Conservation (phyloP, 2,797 vertebrate genomes). For the Enteromius anoplus region DNA sequence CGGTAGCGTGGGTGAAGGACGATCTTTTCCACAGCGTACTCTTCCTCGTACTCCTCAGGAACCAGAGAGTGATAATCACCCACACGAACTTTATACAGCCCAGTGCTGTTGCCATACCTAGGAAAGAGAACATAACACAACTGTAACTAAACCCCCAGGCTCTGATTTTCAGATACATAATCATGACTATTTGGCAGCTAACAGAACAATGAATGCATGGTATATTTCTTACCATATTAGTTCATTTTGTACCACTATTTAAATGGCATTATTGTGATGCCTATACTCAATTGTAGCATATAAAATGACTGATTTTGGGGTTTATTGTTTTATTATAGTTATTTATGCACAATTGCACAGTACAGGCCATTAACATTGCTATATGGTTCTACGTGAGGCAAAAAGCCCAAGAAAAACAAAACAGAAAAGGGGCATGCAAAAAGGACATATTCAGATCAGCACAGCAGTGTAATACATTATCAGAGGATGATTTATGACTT, state of each 20-base stretch:
- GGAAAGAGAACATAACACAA: conserved; percentile 10
- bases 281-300: background rate
- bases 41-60: conserved; percentile 92
- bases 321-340: background rate
- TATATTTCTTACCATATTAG: too few species aligned
- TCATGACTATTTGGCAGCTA: too few species aligned
- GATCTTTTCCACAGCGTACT: conserved; percentile 86
- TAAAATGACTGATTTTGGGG: background rate
- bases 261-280: background rate
- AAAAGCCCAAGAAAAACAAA: background rate
- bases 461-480: conserved; percentile 19
- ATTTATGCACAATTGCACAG: background rate
- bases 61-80: conserved; percentile 96
- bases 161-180: too few species aligned
- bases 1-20: conserved; percentile 85
- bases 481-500: conserved; percentile 21
- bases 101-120: conserved; percentile 92
- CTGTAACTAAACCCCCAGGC: too few species aligned
- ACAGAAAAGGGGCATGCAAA: background rate
- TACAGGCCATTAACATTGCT: background rate
- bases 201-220: too few species aligned
- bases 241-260: background rate
- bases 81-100: conserved; percentile 87
- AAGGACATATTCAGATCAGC: background rate
- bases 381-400: background rate